Evolutionary conservation across 1,140 invertebrate species (phyloP).

Genomic region (Leptinotarsa defecta): DNA sequence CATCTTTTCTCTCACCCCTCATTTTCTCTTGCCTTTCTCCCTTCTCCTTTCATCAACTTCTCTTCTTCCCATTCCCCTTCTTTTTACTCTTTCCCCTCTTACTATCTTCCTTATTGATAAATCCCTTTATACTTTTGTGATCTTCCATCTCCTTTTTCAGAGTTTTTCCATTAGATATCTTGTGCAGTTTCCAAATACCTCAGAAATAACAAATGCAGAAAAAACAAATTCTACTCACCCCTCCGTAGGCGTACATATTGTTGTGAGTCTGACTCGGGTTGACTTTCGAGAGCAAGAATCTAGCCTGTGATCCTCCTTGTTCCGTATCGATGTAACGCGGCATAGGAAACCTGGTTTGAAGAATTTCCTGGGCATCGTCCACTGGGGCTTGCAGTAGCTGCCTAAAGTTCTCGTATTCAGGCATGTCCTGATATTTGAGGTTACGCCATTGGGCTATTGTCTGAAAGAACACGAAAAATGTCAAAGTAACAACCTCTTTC

Average conservation of each 20-base stretch:
- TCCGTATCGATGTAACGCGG: constrained; percentile 99
- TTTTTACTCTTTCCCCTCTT: no score
- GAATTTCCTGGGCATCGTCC: constrained; percentile 96
- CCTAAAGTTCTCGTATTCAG: constrained; percentile 97
- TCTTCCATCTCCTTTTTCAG: no score
- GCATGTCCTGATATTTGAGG: constrained; percentile 92
- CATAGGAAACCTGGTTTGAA: constrained; percentile 95
- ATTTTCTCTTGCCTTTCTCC: no score
- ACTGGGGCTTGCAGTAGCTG: constrained; percentile 95
- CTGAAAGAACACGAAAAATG: constrained; percentile 58
- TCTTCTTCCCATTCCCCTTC: no score
- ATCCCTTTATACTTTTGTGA: no score
- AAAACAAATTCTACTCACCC: constrained; percentile 67
- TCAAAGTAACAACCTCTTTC: no score
- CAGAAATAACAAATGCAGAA: no score
- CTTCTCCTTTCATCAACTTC: no score
- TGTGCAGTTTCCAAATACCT: no score
- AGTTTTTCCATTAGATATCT: no score
- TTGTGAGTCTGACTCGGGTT: constrained; percentile 99
- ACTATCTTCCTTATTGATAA: no score
- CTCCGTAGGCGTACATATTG: constrained; percentile 94
- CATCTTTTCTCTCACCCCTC: no score
- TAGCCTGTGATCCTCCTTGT: constrained; percentile 95
- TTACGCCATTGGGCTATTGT: constrained; percentile 97
- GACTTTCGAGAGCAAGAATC: constrained; percentile 98